phyloP scores from a whole-genome alignment of 2,888 invertebrate species.

The Agrypnus murinus region DNA sequence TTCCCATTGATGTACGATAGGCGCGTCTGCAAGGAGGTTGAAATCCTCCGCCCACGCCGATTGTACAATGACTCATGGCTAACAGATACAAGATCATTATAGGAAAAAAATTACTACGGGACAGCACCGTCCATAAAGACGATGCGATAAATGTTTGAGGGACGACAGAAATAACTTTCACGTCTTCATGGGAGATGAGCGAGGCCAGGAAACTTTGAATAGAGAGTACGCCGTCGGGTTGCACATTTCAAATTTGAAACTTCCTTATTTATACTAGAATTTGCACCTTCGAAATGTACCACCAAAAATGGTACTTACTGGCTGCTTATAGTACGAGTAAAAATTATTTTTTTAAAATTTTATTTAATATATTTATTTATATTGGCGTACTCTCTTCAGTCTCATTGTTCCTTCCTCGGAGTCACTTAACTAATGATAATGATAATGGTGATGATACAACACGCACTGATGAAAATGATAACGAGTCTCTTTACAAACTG shows the following conservation, averaged over 20 bases:
- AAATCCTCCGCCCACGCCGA: slow-evolving; percentile 37
- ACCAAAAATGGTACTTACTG: slow-evolving; percentile 42
- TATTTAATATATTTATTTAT: slow-evolving; percentile 20
- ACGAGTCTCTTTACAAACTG: slow-evolving; percentile 70
- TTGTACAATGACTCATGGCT: slow-evolving; percentile 42
- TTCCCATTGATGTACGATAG: slow-evolving; percentile 39
- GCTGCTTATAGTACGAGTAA: slow-evolving; percentile 62
- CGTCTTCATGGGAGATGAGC: slow-evolving; percentile 63
- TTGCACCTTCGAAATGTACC: slow-evolving; percentile 27
- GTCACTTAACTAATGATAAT: slow-evolving; percentile 63
- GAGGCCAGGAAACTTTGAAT: slow-evolving; percentile 65
- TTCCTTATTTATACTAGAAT: slow-evolving; percentile 7
- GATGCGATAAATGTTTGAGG: slow-evolving; percentile 61
- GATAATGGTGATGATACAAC: slow-evolving; percentile 57
- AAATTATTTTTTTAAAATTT: slow-evolving; percentile 10
- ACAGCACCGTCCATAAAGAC: background rate
- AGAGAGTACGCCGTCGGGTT: slow-evolving; percentile 63
- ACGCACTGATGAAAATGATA: slow-evolving; percentile 56
- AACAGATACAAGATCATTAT: slow-evolving; percentile 37
- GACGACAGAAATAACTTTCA: slow-evolving; percentile 65
- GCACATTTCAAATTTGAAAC: slow-evolving; percentile 39
- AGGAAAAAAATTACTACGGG: slow-evolving; percentile 32
- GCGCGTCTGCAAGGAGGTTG: slow-evolving; percentile 23
- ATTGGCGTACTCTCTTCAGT: slow-evolving; percentile 70
- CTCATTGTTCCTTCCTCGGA: slow-evolving; percentile 67